Percentiles rank a stretch among this genome's conserved stretches.
Conservation (phyloP, 2,113 vertebrate species). For the Ascaphus truei region DNA sequence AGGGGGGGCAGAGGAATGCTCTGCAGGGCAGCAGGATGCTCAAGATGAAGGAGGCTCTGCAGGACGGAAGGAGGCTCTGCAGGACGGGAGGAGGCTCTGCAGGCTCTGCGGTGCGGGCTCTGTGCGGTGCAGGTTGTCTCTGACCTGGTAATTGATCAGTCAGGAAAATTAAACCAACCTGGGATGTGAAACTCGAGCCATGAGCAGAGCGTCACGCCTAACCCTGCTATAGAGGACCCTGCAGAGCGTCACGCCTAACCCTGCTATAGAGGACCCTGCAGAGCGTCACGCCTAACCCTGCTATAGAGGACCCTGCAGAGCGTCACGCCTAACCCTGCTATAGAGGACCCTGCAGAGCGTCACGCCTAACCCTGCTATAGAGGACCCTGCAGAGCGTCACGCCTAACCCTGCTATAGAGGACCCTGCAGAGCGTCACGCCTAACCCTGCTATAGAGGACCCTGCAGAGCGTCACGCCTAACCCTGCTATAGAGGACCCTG, state of each 20-base stretch:
- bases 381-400: too few species aligned
- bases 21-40: not conserved
- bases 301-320: too few species aligned
- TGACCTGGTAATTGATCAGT: constrained; percentile 28
- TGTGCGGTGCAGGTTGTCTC: not conserved
- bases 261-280: too few species aligned
- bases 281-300: too few species aligned
- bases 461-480: too few species aligned
- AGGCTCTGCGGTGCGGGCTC: not conserved
- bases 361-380: too few species aligned
- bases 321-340: too few species aligned
- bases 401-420: too few species aligned
- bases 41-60: not conserved
- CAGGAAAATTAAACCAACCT: constrained; percentile 12
- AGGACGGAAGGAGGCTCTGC: not conserved
- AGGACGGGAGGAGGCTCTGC: not conserved
- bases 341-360: too few species aligned
- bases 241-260: not conserved
- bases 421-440: too few species aligned
- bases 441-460: too few species aligned
- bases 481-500: too few species aligned
- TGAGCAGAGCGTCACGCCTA: not conserved
- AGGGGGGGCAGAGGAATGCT: not conserved
- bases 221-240: not conserved
- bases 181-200: constrained; percentile 22